Conservation (phyloP, 2,113 vertebrate species). For the Pleuronectes platessa region DNA sequence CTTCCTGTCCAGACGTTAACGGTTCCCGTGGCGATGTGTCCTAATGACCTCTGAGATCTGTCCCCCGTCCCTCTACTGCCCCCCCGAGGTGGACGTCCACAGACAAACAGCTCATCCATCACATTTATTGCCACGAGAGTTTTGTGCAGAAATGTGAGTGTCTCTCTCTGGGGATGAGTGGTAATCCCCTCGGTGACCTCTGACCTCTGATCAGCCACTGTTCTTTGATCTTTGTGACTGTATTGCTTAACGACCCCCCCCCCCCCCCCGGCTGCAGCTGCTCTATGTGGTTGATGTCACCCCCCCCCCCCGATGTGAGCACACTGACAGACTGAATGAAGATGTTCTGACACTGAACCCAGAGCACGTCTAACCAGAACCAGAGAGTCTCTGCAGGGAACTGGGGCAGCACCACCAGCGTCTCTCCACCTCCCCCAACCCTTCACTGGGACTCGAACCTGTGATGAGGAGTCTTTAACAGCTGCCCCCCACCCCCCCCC, state of each 20-base stretch:
- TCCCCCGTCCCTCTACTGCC: too few relatives aligned
- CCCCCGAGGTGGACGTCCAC: too few relatives aligned
- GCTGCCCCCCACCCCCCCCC: neutral
- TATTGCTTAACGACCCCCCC: neutral
- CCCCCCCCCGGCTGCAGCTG: neutral
- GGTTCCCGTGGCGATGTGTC: too few relatives aligned
- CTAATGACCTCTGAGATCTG: too few relatives aligned
- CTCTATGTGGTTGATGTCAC: neutral
- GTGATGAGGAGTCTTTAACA: neutral
- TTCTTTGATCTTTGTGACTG: neutral
- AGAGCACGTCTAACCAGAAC: neutral
- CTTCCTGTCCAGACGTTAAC: too few relatives aligned
- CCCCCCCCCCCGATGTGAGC: too few relatives aligned
- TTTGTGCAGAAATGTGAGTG: neutral
- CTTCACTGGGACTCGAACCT: slow-evolving; percentile 7
- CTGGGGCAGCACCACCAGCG: neutral
- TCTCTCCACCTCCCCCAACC: neutral
- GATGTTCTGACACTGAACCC: neutral
- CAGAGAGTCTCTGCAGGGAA: neutral
- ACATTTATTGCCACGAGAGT: neutral
- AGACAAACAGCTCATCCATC: too few relatives aligned
- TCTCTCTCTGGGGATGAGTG: neutral
- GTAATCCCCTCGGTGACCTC: neutral
- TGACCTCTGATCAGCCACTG: neutral
- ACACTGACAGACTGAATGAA: neutral